phyloP scores from a whole-genome alignment of 2,113 vertebrate species.

The Petromus typicus region DNA sequence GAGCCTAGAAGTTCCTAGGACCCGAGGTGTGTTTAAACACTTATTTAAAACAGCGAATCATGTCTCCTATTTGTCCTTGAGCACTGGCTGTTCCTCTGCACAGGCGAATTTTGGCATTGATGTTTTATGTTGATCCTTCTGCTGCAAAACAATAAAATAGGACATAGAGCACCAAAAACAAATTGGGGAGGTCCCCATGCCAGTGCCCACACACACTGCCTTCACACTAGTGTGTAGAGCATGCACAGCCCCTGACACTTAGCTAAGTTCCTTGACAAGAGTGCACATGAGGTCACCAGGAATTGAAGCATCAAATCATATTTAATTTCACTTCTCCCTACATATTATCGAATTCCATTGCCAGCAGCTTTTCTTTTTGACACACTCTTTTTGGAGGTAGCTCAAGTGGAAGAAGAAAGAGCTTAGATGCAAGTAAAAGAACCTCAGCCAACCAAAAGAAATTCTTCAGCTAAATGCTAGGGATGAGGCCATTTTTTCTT shows the following conservation, averaged over 20 bases:
- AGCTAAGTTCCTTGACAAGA: background rate
- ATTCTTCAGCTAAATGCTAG: background rate
- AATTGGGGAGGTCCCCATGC: background rate
- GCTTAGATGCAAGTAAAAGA: conserved; percentile 58
- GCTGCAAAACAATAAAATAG: background rate
- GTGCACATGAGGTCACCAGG: background rate
- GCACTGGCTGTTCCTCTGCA: background rate
- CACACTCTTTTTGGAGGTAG: conserved; percentile 46
- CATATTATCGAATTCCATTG: conserved; percentile 75
- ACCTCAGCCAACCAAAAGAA: conserved; percentile 24
- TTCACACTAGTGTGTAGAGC: background rate
- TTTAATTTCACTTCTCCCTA: conserved; percentile 67
- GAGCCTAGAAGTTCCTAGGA: background rate
- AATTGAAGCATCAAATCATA: conserved; percentile 64
- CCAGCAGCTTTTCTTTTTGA: conserved; percentile 63
- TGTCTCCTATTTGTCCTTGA: background rate
- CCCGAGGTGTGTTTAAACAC: background rate
- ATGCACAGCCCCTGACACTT: conserved; percentile 24
- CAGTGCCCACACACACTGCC: too few relatives aligned
- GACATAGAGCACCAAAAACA: background rate
- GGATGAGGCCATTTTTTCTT: background rate
- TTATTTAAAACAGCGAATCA: background rate
- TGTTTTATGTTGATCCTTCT: background rate
- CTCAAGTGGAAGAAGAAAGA: conserved; percentile 71
- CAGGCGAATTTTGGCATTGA: background rate